Evolutionary conservation across 1,140 invertebrate genomes (phyloP).

Genomic region (Gerris buenoi): DNA sequence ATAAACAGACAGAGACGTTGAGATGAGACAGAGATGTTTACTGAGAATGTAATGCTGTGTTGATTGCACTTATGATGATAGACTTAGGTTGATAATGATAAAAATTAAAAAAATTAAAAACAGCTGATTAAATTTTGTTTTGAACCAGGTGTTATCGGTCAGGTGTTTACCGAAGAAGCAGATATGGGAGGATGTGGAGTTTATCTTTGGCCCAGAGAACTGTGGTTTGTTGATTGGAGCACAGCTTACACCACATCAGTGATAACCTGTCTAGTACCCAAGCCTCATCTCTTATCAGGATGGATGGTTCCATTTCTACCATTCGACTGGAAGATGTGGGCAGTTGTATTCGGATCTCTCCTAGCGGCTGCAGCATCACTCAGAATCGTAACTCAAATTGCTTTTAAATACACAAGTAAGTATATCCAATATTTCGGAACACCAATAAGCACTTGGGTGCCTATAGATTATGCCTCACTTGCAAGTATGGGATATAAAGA

Average conservation of each 20-base stretch:
- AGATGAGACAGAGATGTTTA: no score
- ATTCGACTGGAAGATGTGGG: conserved; percentile 10
- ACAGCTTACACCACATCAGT: conserved; percentile 24
- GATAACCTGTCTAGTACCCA: conserved; percentile 9
- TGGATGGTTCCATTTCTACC: conserved; percentile 12
- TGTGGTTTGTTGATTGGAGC: conserved; percentile 37
- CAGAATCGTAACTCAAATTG: conserved; percentile 1
- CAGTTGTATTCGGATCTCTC: conserved; percentile 2
- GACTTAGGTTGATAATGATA: no score
- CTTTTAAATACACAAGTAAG: conserved; percentile 5
- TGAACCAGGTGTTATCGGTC: conserved; percentile 11
- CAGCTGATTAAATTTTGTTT: no score
- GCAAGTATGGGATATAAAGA: no score
- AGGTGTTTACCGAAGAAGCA: conserved; percentile 35
- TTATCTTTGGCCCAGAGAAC: conserved; percentile 42
- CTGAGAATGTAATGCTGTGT: no score
- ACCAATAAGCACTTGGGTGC: no score
- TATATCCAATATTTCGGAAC: no score
- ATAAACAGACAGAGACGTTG: no score
- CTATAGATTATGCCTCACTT: no score
- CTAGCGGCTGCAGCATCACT: conserved; percentile 4
- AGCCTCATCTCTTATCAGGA: conserved; percentile 6
- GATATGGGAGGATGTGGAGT: conserved; percentile 41
- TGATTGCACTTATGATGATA: no score
- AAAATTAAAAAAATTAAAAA: no score